Evolutionary conservation across 2,113 vertebrate species (phyloP).

Genomic region (Talpa occidentalis): DNA sequence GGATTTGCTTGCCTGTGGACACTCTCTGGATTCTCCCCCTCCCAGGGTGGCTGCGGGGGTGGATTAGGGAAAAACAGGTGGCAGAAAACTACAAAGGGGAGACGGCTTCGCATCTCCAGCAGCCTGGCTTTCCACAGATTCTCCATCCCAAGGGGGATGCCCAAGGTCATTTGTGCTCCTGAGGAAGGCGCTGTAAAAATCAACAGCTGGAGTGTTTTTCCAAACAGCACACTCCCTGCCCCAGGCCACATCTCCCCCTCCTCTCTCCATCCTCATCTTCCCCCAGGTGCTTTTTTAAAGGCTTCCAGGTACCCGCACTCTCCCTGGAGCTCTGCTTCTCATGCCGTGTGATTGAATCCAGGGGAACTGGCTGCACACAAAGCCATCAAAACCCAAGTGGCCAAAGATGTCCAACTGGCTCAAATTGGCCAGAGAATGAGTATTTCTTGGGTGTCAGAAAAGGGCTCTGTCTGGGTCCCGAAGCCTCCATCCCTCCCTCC

Average conservation of each 20-base stretch:
- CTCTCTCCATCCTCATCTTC: background rate
- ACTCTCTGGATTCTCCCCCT: background rate
- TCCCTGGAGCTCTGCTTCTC: background rate
- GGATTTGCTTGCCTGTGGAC: background rate
- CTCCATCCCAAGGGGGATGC: background rate
- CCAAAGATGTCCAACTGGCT: background rate
- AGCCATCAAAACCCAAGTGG: background rate
- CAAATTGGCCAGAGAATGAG: background rate
- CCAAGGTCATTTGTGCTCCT: background rate
- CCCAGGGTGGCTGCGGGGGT: rapidly evolving
- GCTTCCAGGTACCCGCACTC: background rate
- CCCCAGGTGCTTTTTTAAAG: background rate
- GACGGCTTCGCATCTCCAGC: rapidly evolving
- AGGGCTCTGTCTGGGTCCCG: rapidly evolving
- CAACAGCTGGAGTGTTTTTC: background rate
- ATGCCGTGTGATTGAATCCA: background rate
- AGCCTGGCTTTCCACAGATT: background rate
- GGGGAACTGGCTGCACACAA: background rate
- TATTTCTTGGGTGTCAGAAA: rapidly evolving
- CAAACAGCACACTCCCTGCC: background rate
- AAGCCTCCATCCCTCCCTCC: rapidly evolving
- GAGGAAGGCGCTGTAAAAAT: background rate
- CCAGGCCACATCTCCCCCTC: rapidly evolving
- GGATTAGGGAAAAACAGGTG: background rate
- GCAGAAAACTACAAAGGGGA: background rate